Conservation (phyloP, 2,113 vertebrate species). For the Vulpes ferrilata region DNA sequence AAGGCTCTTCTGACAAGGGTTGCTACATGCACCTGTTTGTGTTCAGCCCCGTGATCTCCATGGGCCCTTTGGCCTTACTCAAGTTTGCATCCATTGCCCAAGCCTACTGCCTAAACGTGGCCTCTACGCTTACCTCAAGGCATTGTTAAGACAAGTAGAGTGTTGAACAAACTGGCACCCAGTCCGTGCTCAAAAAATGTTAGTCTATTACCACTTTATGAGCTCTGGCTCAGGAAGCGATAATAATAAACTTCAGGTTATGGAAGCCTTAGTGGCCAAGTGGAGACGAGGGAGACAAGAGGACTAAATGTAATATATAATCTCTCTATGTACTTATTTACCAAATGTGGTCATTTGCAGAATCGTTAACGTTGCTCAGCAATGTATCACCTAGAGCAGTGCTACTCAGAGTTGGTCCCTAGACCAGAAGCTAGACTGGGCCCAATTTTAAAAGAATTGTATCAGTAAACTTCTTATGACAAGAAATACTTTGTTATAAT, state of each 20-base stretch:
- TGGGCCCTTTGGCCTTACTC: not conserved
- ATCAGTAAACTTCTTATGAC: not conserved
- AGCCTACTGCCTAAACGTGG: not conserved
- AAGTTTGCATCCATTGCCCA: not conserved
- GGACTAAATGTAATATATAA: not conserved
- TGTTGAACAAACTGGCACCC: not conserved
- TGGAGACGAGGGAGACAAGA: not conserved
- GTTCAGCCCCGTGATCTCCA: not conserved
- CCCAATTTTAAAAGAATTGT: not conserved
- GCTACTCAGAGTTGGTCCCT: not conserved
- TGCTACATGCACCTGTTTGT: not conserved
- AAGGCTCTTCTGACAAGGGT: not conserved
- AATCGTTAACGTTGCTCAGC: not conserved
- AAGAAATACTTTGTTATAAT: not conserved
- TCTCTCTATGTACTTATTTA: not conserved
- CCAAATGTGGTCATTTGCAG: not conserved
- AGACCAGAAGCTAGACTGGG: not conserved
- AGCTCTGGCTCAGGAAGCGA: constrained; percentile 29
- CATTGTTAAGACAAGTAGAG: not conserved
- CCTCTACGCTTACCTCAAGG: not conserved
- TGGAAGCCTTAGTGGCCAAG: not conserved
- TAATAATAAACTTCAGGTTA: not conserved
- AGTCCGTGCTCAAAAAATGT: not conserved
- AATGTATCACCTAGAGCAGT: not conserved
- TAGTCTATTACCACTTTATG: not conserved